These are phyloP conservation scores for Drosophila gunungcola DNA, from an alignment of 1,140 invertebrate species.

Conservation along the genomic window DNA sequence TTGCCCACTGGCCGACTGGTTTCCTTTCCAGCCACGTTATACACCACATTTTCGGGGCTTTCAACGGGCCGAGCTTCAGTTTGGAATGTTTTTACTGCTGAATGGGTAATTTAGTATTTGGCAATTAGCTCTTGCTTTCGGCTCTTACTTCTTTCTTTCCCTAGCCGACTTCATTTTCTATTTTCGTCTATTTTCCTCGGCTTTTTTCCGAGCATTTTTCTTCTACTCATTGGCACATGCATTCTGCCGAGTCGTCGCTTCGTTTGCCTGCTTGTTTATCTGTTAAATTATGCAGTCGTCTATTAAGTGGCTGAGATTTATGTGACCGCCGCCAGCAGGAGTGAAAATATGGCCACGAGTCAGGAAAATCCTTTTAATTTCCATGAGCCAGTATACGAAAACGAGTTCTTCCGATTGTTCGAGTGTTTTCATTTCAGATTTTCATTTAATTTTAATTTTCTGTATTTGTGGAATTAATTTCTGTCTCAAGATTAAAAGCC, in stretches of 20 bases:
- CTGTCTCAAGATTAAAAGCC: no score
- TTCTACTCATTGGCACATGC: conserved; percentile 58
- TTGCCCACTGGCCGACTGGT: conserved; percentile 49
- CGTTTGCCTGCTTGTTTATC: conserved; percentile 76
- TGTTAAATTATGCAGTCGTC: conserved; percentile 82
- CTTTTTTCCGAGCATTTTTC: conserved; percentile 4
- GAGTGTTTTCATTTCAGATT: not conserved
- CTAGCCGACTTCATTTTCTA: conserved; percentile 9
- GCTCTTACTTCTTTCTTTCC: conserved; percentile 21
- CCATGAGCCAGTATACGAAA: conserved; percentile 12
- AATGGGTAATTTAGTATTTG: conserved; percentile 83
- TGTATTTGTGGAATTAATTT: not conserved
- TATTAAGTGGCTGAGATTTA: conserved; percentile 81
- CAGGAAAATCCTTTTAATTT: conserved; percentile 33
- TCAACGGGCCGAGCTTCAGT: conserved; percentile 47
- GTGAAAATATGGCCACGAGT: conserved; percentile 6
- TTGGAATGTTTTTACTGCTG: conserved; percentile 79
- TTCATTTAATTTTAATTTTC: not conserved
- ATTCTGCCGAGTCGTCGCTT: conserved; percentile 53
- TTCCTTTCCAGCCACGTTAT: conserved; percentile 58
- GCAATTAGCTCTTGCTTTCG: conserved; percentile 82
- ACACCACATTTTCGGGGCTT: conserved; percentile 68
- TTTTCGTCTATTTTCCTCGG: conserved; percentile 1
- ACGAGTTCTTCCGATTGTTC: not conserved
- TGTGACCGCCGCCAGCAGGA: conserved; percentile 49